Conservation (phyloP, 2,797 vertebrate species). For the Anguilla marmorata region DNA sequence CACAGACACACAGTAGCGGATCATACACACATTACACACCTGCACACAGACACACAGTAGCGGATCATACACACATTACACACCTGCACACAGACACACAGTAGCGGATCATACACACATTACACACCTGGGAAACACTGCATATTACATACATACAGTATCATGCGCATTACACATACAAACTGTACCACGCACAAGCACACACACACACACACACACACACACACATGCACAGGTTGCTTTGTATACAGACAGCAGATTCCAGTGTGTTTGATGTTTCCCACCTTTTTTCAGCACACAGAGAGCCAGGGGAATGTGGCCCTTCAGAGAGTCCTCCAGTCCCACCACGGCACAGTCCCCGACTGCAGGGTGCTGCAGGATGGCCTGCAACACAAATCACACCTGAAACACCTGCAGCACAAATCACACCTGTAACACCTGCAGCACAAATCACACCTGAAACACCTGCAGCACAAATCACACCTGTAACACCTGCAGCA, state of each 20-base stretch:
- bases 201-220: too few relatives aligned
- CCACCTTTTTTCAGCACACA: slow-evolving; percentile 87
- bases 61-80: too few relatives aligned
- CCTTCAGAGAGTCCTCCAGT: slow-evolving; percentile 87
- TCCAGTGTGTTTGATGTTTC: slow-evolving; percentile 33
- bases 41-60: too few relatives aligned
- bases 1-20: too few relatives aligned
- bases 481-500: neutral
- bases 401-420: slow-evolving; percentile 63
- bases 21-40: too few relatives aligned
- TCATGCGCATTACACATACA: neutral
- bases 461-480: slow-evolving; percentile 29
- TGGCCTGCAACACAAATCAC: slow-evolving; percentile 45
- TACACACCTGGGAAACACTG: neutral
- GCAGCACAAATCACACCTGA: neutral
- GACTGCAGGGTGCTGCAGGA: slow-evolving; percentile 81
- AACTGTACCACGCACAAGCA: neutral
- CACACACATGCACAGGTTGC: neutral
- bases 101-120: slow-evolving; percentile 14
- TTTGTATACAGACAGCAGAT: neutral
- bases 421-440: neutral
- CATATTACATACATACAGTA: neutral
- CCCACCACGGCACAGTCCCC: slow-evolving; percentile 93
- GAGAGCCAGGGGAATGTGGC: slow-evolving; percentile 86
- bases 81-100: slow-evolving; percentile 31